Conservation (phyloP, 2,888 invertebrate species). For the Rhogogaster chlorosoma region DNA sequence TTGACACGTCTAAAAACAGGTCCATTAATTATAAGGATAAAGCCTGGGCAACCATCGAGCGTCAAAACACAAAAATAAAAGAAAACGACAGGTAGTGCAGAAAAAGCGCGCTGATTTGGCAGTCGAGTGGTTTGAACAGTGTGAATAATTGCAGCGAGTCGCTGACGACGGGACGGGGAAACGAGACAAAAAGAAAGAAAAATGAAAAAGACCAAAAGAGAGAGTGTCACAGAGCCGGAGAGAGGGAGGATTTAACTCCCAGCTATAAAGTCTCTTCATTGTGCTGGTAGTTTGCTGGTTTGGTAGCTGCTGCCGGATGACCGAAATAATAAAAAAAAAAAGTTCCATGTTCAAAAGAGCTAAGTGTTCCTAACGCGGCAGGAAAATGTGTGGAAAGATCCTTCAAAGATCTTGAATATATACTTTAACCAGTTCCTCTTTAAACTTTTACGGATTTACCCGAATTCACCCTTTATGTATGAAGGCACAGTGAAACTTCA, state of each 20-base stretch:
- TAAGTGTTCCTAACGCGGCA: slow-evolving; percentile 30
- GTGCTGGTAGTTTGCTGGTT: slow-evolving; percentile 38
- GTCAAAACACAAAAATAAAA: slow-evolving; percentile 35
- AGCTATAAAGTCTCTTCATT: slow-evolving; percentile 44
- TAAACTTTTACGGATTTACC: not conserved
- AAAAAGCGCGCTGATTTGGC: slow-evolving; percentile 51
- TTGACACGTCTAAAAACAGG: slow-evolving; percentile 34
- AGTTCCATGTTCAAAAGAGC: not conserved
- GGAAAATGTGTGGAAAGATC: not conserved
- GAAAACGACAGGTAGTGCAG: not conserved
- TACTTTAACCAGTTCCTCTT: not conserved
- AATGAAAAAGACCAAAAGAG: not conserved
- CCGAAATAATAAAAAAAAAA: not conserved
- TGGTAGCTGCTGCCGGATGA: slow-evolving; percentile 24
- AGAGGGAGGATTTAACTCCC: slow-evolving; percentile 26
- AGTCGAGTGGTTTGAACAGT: slow-evolving; percentile 52
- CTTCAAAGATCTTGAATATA: not conserved
- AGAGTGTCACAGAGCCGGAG: not conserved
- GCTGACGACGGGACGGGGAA: slow-evolving; percentile 20
- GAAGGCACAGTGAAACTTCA: not conserved
- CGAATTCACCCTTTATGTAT: not conserved
- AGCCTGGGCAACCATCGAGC: slow-evolving; percentile 9
- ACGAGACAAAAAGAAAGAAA: slow-evolving; percentile 8
- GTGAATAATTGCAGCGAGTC: slow-evolving; percentile 51
- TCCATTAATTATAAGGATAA: slow-evolving; percentile 48